Percentiles rank a stretch among this genome's conserved stretches.
These are phyloP conservation scores for Hesperia comma DNA, from an alignment of 2,888 invertebrate genomes.

Conservation along the genomic window DNA sequence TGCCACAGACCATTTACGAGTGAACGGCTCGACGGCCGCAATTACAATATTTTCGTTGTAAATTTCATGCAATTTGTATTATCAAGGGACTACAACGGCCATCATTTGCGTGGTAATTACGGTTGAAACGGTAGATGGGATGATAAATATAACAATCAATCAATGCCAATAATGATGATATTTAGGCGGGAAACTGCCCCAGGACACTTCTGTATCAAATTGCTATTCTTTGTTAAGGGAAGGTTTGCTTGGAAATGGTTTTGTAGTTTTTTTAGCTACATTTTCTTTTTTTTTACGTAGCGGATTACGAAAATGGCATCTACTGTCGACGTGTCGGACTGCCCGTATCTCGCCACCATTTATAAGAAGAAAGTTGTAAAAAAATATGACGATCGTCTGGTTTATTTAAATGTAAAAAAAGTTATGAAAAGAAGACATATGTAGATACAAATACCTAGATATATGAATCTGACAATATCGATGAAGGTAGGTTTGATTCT, in stretches of 20 bases:
- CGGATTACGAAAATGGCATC: too few relatives aligned
- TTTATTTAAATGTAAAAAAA: too few relatives aligned
- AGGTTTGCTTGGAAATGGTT: conserved; percentile 25
- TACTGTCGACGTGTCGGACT: too few relatives aligned
- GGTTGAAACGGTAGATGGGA: conserved; percentile 43
- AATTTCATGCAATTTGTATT: conserved; percentile 35
- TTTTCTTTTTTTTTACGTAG: too few relatives aligned
- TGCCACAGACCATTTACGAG: conserved; percentile 1
- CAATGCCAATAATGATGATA: conserved; percentile 68
- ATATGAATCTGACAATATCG: too few relatives aligned
- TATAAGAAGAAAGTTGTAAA: too few relatives aligned
- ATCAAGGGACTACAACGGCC: conserved; percentile 36
- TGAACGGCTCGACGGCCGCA: conserved; percentile 7
- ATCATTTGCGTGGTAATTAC: conserved; percentile 40
- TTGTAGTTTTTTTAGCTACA: too few relatives aligned
- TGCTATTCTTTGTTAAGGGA: conserved; percentile 57
- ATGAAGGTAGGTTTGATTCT: too few relatives aligned
- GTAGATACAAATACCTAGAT: too few relatives aligned
- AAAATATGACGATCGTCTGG: too few relatives aligned
- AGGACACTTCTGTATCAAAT: conserved; percentile 62
- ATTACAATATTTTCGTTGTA: conserved; percentile 34
- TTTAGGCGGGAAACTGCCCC: conserved; percentile 61
- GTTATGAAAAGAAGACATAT: too few relatives aligned
- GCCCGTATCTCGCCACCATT: too few relatives aligned
- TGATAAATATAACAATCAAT: conserved; percentile 69